Evolutionary conservation across 2,113 vertebrate species (phyloP), one percentile per base, ranked within the genome.

Genomic region (Vanacampus margaritifer): DNA sequence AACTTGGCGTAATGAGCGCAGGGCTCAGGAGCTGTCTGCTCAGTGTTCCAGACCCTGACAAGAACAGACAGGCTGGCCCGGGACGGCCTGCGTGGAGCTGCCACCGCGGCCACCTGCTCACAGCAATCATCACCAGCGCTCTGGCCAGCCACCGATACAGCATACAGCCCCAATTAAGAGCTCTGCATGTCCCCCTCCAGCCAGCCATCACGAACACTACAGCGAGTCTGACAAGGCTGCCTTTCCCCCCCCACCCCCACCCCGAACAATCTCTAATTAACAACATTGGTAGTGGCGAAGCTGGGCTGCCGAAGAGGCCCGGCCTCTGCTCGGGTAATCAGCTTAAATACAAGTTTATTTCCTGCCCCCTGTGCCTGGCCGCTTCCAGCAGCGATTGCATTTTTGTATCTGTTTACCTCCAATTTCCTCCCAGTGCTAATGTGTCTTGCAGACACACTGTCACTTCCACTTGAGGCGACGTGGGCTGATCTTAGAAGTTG

Each of bases 111-210:
- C 94, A 94, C 93, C 93, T 94, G 92, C 85, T 81, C 90, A 68
- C 83, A 84, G 21, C 86, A 90, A 89, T 90, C 90, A 93, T 92
- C 89, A 90, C 90, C 88, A 89, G 89, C 69, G 83, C 89, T 92
- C 89, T 79, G 78, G 84, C 90, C 89, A 88, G 89, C 91, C 90
- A 84, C 89, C 76, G 78, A 88, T 89, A 90, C 84, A 82, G 88
- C 89, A 88, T 86, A 91, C 83, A 76, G 90, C 79, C 93, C 91
- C 94, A 94, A 93, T 95, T 94, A 95, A 83, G 88, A 66, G 89
- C 88, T 87, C 88, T 61, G 54, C 86, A 85, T 91, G 92, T 81
- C 89, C 89, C 89, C 86, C 89, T 91, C 85, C 91, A 93, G 86
- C 91, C 93, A 91, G 89, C 90, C 91, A 92, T 93, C 91, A 93